Evolutionary conservation across 2,113 vertebrate species (phyloP).

Genomic region (Aythya baeri): DNA sequence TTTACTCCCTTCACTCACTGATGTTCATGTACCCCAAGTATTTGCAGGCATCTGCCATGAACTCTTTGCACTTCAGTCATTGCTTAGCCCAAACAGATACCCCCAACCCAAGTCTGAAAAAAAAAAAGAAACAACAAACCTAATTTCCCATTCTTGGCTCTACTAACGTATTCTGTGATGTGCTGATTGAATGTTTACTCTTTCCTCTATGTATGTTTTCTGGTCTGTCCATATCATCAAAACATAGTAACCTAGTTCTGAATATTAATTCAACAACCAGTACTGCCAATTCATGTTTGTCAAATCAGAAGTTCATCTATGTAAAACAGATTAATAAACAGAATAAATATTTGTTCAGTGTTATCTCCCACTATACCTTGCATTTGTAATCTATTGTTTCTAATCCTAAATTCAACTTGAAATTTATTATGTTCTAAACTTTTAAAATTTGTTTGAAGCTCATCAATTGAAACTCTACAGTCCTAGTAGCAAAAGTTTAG

Average conservation of each 20-base stretch:
- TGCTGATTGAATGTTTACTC: not conserved
- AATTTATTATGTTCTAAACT: not conserved
- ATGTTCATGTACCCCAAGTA: not conserved
- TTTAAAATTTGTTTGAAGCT: constrained; percentile 44
- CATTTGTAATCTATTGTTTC: constrained; percentile 7
- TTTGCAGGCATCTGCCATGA: not conserved
- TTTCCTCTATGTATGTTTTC: not conserved
- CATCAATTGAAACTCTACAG: not conserved
- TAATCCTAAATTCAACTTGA: constrained; percentile 4
- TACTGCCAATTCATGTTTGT: not conserved
- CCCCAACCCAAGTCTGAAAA: not conserved
- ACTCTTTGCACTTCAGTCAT: not conserved
- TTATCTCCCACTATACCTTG: not conserved
- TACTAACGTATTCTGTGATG: not conserved
- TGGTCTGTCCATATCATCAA: not conserved
- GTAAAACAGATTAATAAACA: not conserved
- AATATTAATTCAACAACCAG: not conserved
- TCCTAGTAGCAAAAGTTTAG: not conserved
- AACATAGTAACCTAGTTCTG: not conserved
- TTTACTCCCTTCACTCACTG: not conserved
- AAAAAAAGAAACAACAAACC: too few relatives aligned
- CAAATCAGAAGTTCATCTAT: not conserved
- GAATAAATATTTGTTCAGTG: not conserved
- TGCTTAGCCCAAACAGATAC: not conserved
- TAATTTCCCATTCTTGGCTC: not conserved